Conservation (phyloP, 2,888 invertebrate genomes). For the Teleogryllus oceanicus region DNA sequence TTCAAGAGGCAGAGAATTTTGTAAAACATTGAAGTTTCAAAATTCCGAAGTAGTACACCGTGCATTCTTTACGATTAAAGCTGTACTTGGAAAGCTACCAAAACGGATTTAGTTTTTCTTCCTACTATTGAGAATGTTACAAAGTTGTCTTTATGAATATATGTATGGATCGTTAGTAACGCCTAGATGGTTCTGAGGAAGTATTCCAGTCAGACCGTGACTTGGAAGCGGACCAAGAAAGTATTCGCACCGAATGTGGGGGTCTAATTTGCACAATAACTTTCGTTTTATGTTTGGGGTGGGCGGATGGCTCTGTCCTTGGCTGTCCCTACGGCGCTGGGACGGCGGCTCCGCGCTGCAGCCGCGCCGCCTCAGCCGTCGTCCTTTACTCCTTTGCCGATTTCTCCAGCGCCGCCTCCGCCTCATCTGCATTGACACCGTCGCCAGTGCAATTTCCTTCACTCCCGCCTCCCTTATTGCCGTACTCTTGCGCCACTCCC, state of each 20-base stretch:
- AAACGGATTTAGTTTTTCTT: background rate
- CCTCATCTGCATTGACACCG: no score
- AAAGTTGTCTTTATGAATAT: slow-evolving; percentile 8
- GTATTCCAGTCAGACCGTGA: background rate
- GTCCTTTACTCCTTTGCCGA: no score
- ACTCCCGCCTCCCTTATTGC: no score
- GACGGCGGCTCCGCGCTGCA: no score
- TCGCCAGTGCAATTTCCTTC: no score
- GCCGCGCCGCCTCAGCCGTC: no score
- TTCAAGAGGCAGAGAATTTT: background rate
- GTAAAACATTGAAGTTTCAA: no score
- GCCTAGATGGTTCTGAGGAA: background rate
- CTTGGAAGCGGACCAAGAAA: background rate
- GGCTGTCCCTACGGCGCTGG: no score
- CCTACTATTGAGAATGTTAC: background rate
- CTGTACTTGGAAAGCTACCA: background rate
- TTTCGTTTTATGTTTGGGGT: background rate
- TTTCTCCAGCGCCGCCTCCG: no score
- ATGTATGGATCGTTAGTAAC: background rate
- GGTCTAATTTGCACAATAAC: slow-evolving; percentile 1
- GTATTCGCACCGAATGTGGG: background rate
- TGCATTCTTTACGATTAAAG: background rate
- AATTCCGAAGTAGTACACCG: no score
- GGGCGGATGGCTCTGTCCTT: background rate
- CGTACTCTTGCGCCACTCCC: no score